A percentile compares a stretch with the other conserved stretches of the same genome.
These are phyloP conservation scores for Aricia artaxerxes DNA, from an alignment of 2,888 invertebrate species.

Conservation along the genomic window DNA sequence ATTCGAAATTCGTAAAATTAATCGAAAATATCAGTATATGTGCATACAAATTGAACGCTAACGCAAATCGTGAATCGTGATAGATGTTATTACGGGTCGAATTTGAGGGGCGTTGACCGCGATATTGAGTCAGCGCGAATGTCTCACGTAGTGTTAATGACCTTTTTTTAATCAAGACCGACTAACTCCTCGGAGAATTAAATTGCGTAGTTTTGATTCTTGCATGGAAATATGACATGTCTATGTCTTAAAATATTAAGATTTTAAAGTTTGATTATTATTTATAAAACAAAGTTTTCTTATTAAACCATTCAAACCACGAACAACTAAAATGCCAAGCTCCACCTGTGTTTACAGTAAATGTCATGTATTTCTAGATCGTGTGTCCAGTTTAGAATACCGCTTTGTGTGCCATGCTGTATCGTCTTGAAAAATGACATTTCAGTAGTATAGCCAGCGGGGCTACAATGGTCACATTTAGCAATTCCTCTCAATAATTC, in stretches of 20 bases:
- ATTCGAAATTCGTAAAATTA: not conserved
- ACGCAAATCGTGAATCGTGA: slow-evolving; percentile 36
- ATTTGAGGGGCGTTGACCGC: slow-evolving; percentile 74
- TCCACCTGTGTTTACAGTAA: not conserved
- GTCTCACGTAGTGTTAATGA: slow-evolving; percentile 79
- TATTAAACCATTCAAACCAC: not conserved
- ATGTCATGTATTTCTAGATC: not conserved
- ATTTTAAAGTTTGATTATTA: not conserved
- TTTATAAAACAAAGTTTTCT: not conserved
- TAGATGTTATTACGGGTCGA: slow-evolving; percentile 51
- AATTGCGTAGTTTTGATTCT: slow-evolving; percentile 11
- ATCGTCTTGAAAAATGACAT: not conserved
- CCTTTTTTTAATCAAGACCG: slow-evolving; percentile 73
- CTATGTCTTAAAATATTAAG: not conserved
- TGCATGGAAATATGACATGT: not conserved
- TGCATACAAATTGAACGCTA: slow-evolving; percentile 12
- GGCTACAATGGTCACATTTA: not conserved
- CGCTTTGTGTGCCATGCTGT: not conserved
- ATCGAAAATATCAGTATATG: slow-evolving; percentile 24
- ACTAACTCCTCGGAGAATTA: slow-evolving; percentile 42
- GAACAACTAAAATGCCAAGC: not conserved
- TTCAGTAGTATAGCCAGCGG: not conserved
- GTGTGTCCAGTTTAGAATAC: not conserved
- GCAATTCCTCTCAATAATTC: too few species aligned
- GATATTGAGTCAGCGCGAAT: slow-evolving; percentile 78